A percentile compares a stretch with the other conserved stretches of the same genome.
Conservation (phyloP, 1,140 invertebrate species). For the Telenomus remus region DNA sequence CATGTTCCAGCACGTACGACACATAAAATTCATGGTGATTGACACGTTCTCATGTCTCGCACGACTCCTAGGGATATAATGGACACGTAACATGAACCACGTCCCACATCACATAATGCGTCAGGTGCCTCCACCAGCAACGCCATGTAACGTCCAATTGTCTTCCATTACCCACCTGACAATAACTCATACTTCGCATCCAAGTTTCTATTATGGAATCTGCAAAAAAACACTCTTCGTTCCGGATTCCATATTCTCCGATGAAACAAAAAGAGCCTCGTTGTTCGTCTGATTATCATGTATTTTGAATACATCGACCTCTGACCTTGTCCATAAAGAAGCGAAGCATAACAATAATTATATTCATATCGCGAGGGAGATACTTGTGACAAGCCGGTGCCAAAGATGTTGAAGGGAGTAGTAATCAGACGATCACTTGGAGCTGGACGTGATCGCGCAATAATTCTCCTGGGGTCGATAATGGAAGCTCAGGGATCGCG, state of each 20-base stretch:
- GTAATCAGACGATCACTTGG: constrained; percentile 24
- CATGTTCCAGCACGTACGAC: constrained; percentile 26
- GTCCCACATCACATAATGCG: constrained; percentile 34
- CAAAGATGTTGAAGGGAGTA: constrained; percentile 9
- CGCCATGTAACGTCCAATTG: constrained; percentile 23
- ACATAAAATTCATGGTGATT: constrained; percentile 36
- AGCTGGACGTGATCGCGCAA: constrained; percentile 41
- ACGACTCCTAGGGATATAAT: constrained; percentile 15
- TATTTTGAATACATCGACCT: neutral
- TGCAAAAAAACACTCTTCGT: too few species aligned
- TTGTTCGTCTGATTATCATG: too few species aligned
- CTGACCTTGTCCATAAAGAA: neutral
- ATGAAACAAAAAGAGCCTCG: too few species aligned
- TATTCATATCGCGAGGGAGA: neutral
- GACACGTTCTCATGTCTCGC: constrained; percentile 43
- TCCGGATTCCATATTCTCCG: too few species aligned
- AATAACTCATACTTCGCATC: constrained; percentile 27
- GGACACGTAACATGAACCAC: constrained; percentile 49
- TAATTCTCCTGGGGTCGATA: constrained; percentile 51
- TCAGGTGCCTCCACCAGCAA: constrained; percentile 31
- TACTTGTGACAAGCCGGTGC: constrained; percentile 23
- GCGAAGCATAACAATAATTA: too few species aligned
- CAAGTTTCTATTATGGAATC: neutral
- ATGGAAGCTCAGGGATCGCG: constrained; percentile 41
- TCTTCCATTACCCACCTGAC: constrained; percentile 21